These are phyloP conservation scores for Cladopsammia gracilis DNA, from an alignment of 64 coral and sea anemone species.

Conservation along the genomic window DNA sequence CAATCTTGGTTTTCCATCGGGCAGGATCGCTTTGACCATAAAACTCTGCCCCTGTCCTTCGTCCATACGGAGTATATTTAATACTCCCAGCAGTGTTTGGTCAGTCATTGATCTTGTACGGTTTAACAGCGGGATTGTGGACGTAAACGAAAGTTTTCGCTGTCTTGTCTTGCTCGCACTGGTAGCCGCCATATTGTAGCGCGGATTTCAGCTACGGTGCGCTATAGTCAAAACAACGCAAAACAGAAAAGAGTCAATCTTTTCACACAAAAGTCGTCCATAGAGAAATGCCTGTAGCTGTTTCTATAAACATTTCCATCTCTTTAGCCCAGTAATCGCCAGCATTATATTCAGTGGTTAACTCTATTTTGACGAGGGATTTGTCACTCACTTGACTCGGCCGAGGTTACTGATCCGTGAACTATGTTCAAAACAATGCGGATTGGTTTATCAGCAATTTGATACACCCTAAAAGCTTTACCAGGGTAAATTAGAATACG, in stretches of 20 bases:
- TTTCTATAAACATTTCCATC: neutral
- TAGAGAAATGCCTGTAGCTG: neutral
- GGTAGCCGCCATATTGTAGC: slow-evolving; percentile 54
- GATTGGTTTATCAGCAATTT: slow-evolving; percentile 22
- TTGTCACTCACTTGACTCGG: slow-evolving; percentile 21
- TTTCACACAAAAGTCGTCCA: neutral
- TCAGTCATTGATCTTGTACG: slow-evolving; percentile 92
- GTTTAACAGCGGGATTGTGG: slow-evolving; percentile 74
- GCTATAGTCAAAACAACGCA: slow-evolving; percentile 28
- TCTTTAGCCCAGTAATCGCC: neutral
- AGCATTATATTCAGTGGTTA: slow-evolving; percentile 19
- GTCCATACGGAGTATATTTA: slow-evolving; percentile 95
- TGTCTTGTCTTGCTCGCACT: slow-evolving; percentile 57
- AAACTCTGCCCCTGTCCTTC: slow-evolving; percentile 85
- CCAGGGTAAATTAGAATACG: neutral
- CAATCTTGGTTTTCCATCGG: slow-evolving; percentile 87
- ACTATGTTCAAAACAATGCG: slow-evolving; percentile 38
- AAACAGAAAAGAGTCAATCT: neutral
- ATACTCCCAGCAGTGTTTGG: slow-evolving; percentile 91
- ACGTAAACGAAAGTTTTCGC: slow-evolving; percentile 83
- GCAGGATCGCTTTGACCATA: slow-evolving; percentile 84
- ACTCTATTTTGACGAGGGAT: slow-evolving; percentile 1
- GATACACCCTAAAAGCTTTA: slow-evolving; percentile 50
- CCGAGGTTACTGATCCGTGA: slow-evolving; percentile 15
- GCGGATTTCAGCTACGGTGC: neutral